Evolutionary conservation across 2,797 vertebrate genomes (phyloP), one percentile per base, ranked within the genome.

Genomic region (Zalophus californianus): DNA sequence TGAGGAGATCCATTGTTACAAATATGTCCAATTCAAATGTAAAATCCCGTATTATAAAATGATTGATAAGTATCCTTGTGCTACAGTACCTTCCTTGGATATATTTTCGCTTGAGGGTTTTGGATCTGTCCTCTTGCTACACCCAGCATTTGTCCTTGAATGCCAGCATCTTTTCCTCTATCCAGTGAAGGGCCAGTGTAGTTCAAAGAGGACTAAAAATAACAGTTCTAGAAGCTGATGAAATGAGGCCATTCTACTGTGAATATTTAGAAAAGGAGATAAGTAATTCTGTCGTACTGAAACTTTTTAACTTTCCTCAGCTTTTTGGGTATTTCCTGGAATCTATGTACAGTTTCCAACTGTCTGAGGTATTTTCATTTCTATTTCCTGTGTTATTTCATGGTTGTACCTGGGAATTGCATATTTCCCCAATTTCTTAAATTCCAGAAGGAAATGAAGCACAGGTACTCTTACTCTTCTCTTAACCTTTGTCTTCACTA

Each of bases 191-290:
- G n/a, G 11, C 7, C 20, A 50, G n/a, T 72, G 15, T 50, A 56
- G 50, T 77, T n/a, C 15, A 87, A 7, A 64, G 25, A 10, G 38
- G 21, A 14, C 48, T 56, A 78, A 84, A 79, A 72, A 56, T 83
- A 92, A 86, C 27, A 83, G 16, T 27, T 82, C 35, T 29, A 41
- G n/a, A 87, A 41, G 48, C 41, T 77, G 21, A 73, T 88, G 62
- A 78, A 90, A 84, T 50, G 38, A 93, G 54, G 38, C 72, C 25
- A 52, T 64, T 64, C 68, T 66, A 3, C 18, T n/a, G 18, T 48
- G 68, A 83, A 86, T 73, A 52, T 68, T 77, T 41, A 79, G 90
- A 90, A 96, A 80, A 54, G 5, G 48, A 91, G 38, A 73, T 62
- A 79, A 86, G 73, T 25, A 62, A 77, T 90, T 50, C 21, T 38